Evolutionary conservation across 1,140 invertebrate species (phyloP).

Genomic region (Drosophila saltans): DNA sequence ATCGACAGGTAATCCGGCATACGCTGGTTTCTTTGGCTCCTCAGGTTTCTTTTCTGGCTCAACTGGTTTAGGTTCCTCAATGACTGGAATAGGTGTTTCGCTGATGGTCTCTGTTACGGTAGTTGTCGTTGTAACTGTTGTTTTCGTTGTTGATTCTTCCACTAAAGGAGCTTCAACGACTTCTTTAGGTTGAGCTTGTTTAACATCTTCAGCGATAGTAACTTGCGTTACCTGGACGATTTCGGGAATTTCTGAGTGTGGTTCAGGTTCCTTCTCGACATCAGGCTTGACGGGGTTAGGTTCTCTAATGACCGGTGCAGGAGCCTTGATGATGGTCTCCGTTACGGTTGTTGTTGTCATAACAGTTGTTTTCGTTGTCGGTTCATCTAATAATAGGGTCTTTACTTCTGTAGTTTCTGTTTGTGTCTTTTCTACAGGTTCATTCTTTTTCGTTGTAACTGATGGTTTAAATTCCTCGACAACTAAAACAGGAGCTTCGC

Average conservation of each 20-base stretch:
- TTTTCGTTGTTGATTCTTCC: neutral
- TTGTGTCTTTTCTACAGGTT: too few species aligned
- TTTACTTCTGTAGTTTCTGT: neutral
- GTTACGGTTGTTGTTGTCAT: neutral
- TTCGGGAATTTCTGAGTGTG: neutral
- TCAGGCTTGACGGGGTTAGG: slow-evolving; percentile 39
- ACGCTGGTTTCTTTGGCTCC: slow-evolving; percentile 48
- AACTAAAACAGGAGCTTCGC: neutral
- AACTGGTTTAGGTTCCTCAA: neutral
- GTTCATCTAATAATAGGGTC: neutral
- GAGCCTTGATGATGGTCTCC: neutral
- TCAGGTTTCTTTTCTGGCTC: slow-evolving; percentile 27
- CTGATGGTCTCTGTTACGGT: neutral
- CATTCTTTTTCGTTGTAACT: too few species aligned
- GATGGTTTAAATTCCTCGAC: slow-evolving; percentile 1
- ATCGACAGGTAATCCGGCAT: slow-evolving; percentile 83
- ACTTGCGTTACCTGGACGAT: neutral
- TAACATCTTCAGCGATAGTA: neutral
- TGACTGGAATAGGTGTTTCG: neutral
- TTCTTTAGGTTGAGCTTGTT: slow-evolving; percentile 5
- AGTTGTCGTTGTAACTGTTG: slow-evolving; percentile 10
- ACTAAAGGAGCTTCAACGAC: neutral
- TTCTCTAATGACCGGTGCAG: neutral
- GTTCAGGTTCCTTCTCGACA: slow-evolving; percentile 44
- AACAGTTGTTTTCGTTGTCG: neutral